phyloP scores from a whole-genome alignment of 2,888 invertebrate species.

The Cancer borealis region DNA sequence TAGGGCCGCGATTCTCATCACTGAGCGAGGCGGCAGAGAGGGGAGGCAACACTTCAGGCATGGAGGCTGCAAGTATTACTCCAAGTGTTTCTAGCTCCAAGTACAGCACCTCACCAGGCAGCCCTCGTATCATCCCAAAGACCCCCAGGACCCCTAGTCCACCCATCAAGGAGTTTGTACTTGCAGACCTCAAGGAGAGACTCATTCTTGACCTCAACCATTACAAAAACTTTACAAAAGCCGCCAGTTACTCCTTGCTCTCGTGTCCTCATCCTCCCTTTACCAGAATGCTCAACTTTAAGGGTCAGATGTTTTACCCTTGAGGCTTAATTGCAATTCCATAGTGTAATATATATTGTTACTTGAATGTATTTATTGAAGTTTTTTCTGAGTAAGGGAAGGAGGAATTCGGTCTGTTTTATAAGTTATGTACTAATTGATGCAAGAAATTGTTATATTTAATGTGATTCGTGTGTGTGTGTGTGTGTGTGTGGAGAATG shows the following conservation, averaged over 20 bases:
- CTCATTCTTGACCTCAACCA: conserved; percentile 59
- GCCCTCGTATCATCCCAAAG: conserved; percentile 46
- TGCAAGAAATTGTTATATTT: conserved; percentile 3
- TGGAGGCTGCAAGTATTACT: conserved; percentile 68
- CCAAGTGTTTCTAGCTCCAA: conserved; percentile 77
- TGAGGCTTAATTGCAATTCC: neutral
- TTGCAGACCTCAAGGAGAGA: conserved; percentile 62
- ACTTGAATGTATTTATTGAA: neutral
- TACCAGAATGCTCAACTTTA: conserved; percentile 70
- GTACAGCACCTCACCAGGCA: conserved; percentile 55
- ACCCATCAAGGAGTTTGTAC: conserved; percentile 62
- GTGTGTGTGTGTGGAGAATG: neutral
- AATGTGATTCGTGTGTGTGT: neutral
- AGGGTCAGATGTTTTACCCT: conserved; percentile 74
- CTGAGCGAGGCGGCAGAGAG: conserved; percentile 68
- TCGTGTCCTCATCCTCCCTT: conserved; percentile 72
- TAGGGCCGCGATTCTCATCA: conserved; percentile 68
- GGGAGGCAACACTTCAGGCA: conserved; percentile 71
- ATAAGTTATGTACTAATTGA: neutral
- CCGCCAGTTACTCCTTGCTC: conserved; percentile 62
- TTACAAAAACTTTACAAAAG: conserved; percentile 69
- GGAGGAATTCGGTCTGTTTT: neutral
- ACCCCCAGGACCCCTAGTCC: conserved; percentile 39
- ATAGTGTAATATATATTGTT: too few relatives aligned
- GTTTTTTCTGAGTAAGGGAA: neutral